Evolutionary conservation across 2,797 vertebrate species (phyloP).

Genomic region (Okamejei kenojei): DNA sequence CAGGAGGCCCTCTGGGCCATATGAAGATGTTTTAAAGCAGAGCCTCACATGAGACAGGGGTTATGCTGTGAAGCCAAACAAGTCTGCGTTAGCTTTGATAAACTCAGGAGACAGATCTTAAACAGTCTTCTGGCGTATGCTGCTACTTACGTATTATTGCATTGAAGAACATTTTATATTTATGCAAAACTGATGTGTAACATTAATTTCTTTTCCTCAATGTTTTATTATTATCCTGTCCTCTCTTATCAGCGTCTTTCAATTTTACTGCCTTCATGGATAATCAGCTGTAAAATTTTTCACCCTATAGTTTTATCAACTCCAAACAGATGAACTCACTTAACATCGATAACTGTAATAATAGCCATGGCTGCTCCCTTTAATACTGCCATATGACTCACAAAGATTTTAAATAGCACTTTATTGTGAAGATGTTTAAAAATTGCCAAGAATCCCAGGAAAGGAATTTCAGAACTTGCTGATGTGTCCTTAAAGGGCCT

Average conservation of each 20-base stretch:
- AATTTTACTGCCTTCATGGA: slow-evolving; percentile 3
- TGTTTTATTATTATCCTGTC: slow-evolving; percentile 10
- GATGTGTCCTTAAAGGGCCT: neutral
- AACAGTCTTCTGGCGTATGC: neutral
- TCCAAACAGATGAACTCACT: slow-evolving; percentile 5
- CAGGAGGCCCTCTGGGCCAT: neutral
- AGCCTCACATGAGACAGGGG: neutral
- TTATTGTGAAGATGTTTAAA: slow-evolving; percentile 13
- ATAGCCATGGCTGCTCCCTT: neutral
- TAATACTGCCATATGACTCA: neutral
- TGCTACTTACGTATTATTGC: neutral
- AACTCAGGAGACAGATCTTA: neutral
- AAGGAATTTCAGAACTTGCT: neutral
- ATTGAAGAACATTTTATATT: neutral
- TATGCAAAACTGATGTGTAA: slow-evolving; percentile 13
- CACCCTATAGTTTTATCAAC: slow-evolving; percentile 32
- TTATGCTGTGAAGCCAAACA: slow-evolving; percentile 4
- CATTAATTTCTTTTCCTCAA: neutral
- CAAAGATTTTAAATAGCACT: neutral
- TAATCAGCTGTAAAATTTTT: slow-evolving; percentile 29
- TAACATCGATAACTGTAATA: neutral
- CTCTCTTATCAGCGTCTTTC: neutral
- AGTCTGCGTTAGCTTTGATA: neutral
- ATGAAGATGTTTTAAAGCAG: neutral
- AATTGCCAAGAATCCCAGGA: neutral